Base-by-base conservation (phyloP, 2,888 invertebrate species). In the Sinotaia quadrata region DNA sequence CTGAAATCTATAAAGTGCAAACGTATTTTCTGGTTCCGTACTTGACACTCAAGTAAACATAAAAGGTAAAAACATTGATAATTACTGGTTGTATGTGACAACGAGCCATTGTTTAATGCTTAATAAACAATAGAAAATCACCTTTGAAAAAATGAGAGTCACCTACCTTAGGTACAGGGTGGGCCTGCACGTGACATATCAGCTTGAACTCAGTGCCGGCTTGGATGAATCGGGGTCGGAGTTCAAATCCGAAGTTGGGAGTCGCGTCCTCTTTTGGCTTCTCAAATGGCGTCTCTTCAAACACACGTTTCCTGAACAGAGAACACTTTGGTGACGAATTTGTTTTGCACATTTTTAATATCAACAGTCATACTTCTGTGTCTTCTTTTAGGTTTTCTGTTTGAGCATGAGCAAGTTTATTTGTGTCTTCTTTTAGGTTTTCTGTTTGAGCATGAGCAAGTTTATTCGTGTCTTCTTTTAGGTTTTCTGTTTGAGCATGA, bases 171-270 rank as follows among this genome's bases (percentile, higher is more conserved):
- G 99, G 98, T 82, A 93, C 92, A 71, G 99, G 99, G 87, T 95
- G 95, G 75, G 98, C 98, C 83, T 94, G 94, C 72, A 99, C 92
- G 85, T 98, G 97, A 89, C 98, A 98, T 57, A 98, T 92, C 76
- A 99, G 92, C 90, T 99, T 99, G 91, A 98, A 98, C 70, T 96
- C 96, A 68, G 89, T 87, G 77, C 97, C 93, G 84, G 92, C 92
- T 90, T 99, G 99, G 93, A 99, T 98, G 82, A 98, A 95, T 88
- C 99, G 95, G 87, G 98, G 98, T 89, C 99, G 93, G 81, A 99
- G 92, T 85, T 96, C 93, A 95, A 99, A 99, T 85, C 97, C 97
- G 91, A 99, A 99, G 87, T 92, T 93, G 73, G 99, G 99, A 73
- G 95, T 67, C 44, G 77, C 81, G 68, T 87, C 85, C 34, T 80